These are phyloP conservation scores for Kryptopterus vitreolus DNA, from an alignment of 2,797 vertebrate genomes.

Conservation along the genomic window DNA sequence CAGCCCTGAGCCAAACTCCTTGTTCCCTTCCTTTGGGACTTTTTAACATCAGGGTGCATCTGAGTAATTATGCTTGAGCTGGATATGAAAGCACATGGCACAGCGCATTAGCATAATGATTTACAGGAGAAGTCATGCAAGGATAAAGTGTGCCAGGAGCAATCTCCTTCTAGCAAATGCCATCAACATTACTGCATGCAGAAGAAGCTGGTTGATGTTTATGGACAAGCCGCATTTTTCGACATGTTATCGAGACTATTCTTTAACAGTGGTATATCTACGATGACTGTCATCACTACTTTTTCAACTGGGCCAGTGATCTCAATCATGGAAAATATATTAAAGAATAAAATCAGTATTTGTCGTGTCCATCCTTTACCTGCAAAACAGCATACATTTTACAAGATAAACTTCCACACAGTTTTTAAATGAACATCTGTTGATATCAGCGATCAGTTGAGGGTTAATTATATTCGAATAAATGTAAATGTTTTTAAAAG, in stretches of 20 bases:
- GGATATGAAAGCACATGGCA: constrained; percentile 52
- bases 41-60: constrained; percentile 56
- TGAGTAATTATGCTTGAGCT: constrained; percentile 45
- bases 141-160: constrained; percentile 41
- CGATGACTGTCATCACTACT: neutral
- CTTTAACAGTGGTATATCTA: neutral
- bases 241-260: constrained; percentile 24
- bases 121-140: constrained; percentile 56
- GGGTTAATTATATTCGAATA: too few relatives aligned
- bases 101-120: constrained; percentile 61
- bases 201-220: constrained; percentile 41
- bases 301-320: neutral
- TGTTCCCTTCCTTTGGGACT: constrained; percentile 24
- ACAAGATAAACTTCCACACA: too few relatives aligned
- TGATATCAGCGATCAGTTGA: too few relatives aligned
- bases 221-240: constrained; percentile 20
- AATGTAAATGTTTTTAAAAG: neutral
- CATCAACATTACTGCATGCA: constrained; percentile 45
- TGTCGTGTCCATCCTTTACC: too few relatives aligned
- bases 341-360: too few relatives aligned
- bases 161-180: constrained; percentile 45
- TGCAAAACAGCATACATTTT: too few relatives aligned
- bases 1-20: constrained; percentile 20
- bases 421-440: too few relatives aligned
- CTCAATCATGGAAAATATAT: too few relatives aligned